These are phyloP conservation scores for Pseudomyrmex gracilis DNA, from an alignment of 1,140 invertebrate species.

Conservation along the genomic window DNA sequence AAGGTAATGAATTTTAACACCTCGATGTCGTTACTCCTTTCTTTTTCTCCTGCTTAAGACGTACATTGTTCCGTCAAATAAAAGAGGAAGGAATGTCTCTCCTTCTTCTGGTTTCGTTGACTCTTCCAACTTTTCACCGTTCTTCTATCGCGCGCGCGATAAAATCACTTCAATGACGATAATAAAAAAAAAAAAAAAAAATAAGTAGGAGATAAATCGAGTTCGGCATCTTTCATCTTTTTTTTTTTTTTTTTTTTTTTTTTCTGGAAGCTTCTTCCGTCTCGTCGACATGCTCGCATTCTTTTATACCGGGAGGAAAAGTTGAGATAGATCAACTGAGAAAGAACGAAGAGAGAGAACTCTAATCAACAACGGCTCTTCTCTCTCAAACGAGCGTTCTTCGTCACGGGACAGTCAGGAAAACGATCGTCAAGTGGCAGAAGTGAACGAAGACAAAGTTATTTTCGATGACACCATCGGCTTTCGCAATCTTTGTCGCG, in stretches of 20 bases:
- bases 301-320: conserved; percentile 20
- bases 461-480: conserved; percentile 61
- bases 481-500: conserved; percentile 15
- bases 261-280: background rate
- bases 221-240: conserved; percentile 68
- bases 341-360: conserved; percentile 35
- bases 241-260: too few relatives aligned
- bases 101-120: background rate
- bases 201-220: conserved; percentile 81
- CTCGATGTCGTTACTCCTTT: background rate
- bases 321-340: conserved; percentile 39
- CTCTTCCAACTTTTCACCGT: background rate
- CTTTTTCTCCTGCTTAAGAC: background rate
- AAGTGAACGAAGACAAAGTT: conserved; percentile 43
- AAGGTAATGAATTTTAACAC: conserved; percentile 45
- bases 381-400: background rate
- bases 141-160: conserved; percentile 61
- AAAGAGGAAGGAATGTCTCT: conserved; percentile 28
- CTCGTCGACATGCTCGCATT: conserved; percentile 41
- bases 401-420: background rate
- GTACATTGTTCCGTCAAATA: conserved; percentile 55
- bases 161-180: conserved; percentile 82
- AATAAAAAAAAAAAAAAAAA: conserved; percentile 83
- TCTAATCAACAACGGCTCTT: conserved; percentile 22
- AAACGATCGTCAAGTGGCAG: conserved; percentile 36